A percentile compares a stretch with the other conserved stretches of the same genome.
Evolutionary conservation across 2,888 invertebrate genomes (phyloP).

Genomic region (Enchytraeus crypticus): DNA sequence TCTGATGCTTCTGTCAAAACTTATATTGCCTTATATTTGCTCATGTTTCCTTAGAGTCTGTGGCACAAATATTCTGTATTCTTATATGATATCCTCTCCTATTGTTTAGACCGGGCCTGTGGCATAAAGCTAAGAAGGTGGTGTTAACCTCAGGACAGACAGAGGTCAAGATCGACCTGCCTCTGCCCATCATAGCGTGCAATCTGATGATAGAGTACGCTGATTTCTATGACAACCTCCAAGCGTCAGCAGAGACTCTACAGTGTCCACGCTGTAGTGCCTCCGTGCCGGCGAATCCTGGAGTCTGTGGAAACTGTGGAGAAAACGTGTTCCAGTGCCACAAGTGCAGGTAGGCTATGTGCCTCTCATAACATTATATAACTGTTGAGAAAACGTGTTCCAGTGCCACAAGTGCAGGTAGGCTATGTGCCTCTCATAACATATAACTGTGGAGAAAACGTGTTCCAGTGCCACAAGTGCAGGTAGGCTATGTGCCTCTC

Average conservation of each 20-base stretch:
- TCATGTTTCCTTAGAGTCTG: too few species aligned
- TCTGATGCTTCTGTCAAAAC: background rate
- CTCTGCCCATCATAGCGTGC: slow-evolving; percentile 90
- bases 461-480: slow-evolving; percentile 98
- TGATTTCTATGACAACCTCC: slow-evolving; percentile 83
- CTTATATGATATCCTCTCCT: too few species aligned
- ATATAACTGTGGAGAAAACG: slow-evolving; percentile 97
- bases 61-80: too few species aligned
- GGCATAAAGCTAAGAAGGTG: slow-evolving; percentile 93
- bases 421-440: too few species aligned
- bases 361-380: too few species aligned
- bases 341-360: slow-evolving; percentile 80
- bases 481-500: too few species aligned
- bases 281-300: slow-evolving; percentile 91
- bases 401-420: slow-evolving; percentile 95
- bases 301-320: slow-evolving; percentile 91
- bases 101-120: slow-evolving; percentile 59
- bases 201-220: slow-evolving; percentile 97
- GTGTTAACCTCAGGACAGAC: slow-evolving; percentile 81
- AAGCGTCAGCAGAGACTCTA: slow-evolving; percentile 72
- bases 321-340: slow-evolving; percentile 99
- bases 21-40: background rate
- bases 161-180: slow-evolving; percentile 91
- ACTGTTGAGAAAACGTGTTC: slow-evolving; percentile 96
- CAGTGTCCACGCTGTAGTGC: slow-evolving; percentile 94